Evolutionary conservation across 2,888 invertebrate species (phyloP).

Genomic region (Carpatolechia fugitivella): DNA sequence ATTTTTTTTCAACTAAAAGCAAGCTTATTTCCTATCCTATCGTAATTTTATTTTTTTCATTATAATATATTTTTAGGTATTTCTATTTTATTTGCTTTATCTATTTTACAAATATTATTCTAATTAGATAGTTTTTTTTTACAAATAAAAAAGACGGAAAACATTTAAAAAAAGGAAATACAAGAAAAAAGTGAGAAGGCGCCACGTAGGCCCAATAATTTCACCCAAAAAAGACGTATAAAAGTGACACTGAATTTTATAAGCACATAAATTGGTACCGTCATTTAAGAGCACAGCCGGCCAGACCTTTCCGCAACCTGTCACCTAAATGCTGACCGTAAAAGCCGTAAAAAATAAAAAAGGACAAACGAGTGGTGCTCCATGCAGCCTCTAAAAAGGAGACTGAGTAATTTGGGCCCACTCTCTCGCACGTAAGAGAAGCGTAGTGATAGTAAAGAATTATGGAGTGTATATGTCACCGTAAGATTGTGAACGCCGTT

Average conservation of each 20-base stretch:
- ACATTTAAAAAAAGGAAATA: too few species aligned
- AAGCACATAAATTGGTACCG: neutral
- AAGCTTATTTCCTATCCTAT: too few species aligned
- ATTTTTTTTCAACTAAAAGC: too few species aligned
- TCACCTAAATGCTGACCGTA: conserved; percentile 4
- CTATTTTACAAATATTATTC: too few species aligned
- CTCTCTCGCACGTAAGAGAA: neutral
- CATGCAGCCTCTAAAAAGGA: neutral
- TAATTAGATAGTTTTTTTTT: too few species aligned
- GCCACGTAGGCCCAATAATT: neutral
- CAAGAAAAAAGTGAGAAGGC: neutral
- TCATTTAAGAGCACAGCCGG: neutral
- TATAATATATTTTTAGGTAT: too few species aligned
- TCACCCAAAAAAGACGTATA: neutral
- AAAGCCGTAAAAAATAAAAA: conserved; percentile 2
- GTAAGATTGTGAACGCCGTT: too few species aligned
- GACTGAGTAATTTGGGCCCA: conserved; percentile 3
- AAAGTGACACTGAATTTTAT: neutral
- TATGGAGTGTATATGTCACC: too few species aligned
- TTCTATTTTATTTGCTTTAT: too few species aligned
- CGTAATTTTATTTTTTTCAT: too few species aligned
- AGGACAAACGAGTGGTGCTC: conserved; percentile 2
- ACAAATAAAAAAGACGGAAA: too few species aligned
- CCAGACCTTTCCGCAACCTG: neutral
- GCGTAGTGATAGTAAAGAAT: neutral